phyloP scores from a whole-genome alignment of 2,888 invertebrate species.

The Protodeltote pygarga region DNA sequence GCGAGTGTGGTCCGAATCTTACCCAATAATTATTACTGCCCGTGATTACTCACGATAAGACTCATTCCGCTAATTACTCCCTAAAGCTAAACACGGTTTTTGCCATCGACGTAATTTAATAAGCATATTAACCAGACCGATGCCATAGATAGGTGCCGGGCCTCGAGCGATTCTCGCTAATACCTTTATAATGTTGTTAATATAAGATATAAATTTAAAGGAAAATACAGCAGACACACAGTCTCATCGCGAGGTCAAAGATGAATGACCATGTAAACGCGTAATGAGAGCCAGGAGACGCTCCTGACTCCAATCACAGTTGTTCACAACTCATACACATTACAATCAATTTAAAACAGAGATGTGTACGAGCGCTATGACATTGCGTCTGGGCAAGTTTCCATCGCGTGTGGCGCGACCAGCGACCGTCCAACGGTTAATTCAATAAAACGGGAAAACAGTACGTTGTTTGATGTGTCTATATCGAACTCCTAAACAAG shows the following conservation, averaged over 20 bases:
- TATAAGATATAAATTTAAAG: slow-evolving; percentile 57
- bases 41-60: slow-evolving; percentile 82
- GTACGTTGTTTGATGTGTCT: slow-evolving; percentile 61
- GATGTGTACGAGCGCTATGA: slow-evolving; percentile 69
- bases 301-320: slow-evolving; percentile 79
- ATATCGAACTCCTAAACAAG: slow-evolving; percentile 69
- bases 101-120: slow-evolving; percentile 85
- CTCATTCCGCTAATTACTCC: slow-evolving; percentile 86
- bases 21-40: slow-evolving; percentile 82
- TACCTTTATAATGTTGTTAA: slow-evolving; percentile 74
- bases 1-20: slow-evolving; percentile 67
- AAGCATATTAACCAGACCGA: slow-evolving; percentile 83
- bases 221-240: slow-evolving; percentile 62
- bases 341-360: slow-evolving; percentile 83
- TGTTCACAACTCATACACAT: slow-evolving; percentile 78
- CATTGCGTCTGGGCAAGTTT: slow-evolving; percentile 71
- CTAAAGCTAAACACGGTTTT: slow-evolving; percentile 85
- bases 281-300: slow-evolving; percentile 76
- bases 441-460: slow-evolving; percentile 72
- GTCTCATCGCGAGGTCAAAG: slow-evolving; percentile 76
- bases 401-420: slow-evolving; percentile 73
- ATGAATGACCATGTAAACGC: slow-evolving; percentile 83
- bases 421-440: slow-evolving; percentile 63
- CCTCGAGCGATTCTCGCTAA: slow-evolving; percentile 76
- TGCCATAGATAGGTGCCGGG: slow-evolving; percentile 77